Base-by-base conservation (phyloP, 2,888 invertebrate species). In the Tenthredo distinguenda region DNA sequence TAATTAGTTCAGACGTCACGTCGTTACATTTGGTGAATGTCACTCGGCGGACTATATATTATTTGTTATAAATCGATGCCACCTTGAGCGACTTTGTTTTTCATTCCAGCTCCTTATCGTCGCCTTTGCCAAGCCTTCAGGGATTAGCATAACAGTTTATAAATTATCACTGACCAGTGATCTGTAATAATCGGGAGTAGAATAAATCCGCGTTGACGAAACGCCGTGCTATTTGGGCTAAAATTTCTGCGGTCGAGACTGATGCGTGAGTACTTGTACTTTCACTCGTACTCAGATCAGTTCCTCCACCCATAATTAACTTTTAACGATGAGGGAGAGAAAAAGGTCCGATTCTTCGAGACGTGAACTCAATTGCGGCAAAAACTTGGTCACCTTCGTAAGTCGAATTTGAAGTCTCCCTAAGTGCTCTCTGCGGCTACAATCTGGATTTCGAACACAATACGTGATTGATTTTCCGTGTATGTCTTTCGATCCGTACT, bases 331-430 rank as follows among this genome's bases (percentile, higher is more conserved):
- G 77, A 6, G 18, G 26, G 26, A 77, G 50, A 77, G 31, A 77
- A 77, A 77, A 50, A 55, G 26, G 31, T 50, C 55, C 7, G 74
- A 43, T 43, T 43, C 21, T n/a, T 21, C 21, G 43, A 43, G 74
- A 43, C 74, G 40, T 74, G 74, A 43, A 74, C 40, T 40, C 40
- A 43, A 74, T 74, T 43, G 43, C 43, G 4, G 43, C 40, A 21
- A 43, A 74, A 74, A 74, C 74, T 43, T 74, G 74, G 74, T 74
- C 74, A 74, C 74, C 74, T 74, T 74, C 74, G 31, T 12, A 77
- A 9, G 50, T 50, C 55, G 77, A 34, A 77, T 50, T 47, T 31
- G 50, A 31, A 47, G 34, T 37, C 43, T 43, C 74, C 43, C 74
- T 74, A 43, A 68, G 68, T 68, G 68, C 68, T 68, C 26, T 34